These are phyloP conservation scores for Ia io DNA, from an alignment of 2,113 vertebrate genomes.

Conservation along the genomic window DNA sequence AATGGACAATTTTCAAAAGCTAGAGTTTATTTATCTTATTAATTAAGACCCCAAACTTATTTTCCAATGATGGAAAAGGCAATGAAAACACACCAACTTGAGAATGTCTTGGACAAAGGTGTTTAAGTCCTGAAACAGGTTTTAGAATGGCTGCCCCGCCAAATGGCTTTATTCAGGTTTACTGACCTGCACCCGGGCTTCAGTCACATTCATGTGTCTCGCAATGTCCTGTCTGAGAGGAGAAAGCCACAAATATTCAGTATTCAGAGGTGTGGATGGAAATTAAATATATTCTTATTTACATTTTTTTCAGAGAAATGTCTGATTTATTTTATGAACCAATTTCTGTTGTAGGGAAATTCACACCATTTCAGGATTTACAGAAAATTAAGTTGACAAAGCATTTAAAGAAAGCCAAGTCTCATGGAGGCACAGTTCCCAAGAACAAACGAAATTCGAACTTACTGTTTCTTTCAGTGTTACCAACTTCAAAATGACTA, in stretches of 20 bases:
- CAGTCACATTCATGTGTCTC: background rate
- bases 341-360: background rate
- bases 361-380: background rate
- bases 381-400: background rate
- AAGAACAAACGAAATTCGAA: background rate
- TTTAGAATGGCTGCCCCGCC: background rate
- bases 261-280: background rate
- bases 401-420: background rate
- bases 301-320: background rate
- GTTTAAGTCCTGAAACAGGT: background rate
- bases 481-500: background rate
- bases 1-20: background rate
- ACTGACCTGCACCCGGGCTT: background rate
- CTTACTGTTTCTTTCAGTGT: background rate
- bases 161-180: background rate
- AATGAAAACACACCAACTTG: background rate
- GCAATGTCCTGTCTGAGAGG: background rate
- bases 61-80: background rate
- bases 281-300: background rate
- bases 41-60: background rate
- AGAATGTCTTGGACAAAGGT: background rate
- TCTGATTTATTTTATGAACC: background rate
- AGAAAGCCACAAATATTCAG: background rate
- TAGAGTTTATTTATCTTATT: background rate
- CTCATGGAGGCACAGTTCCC: background rate